A percentile compares a stretch with the other conserved stretches of the same genome.
Conservation (phyloP, 1,140 invertebrate genomes). For the Heliconius hewitsoni region DNA sequence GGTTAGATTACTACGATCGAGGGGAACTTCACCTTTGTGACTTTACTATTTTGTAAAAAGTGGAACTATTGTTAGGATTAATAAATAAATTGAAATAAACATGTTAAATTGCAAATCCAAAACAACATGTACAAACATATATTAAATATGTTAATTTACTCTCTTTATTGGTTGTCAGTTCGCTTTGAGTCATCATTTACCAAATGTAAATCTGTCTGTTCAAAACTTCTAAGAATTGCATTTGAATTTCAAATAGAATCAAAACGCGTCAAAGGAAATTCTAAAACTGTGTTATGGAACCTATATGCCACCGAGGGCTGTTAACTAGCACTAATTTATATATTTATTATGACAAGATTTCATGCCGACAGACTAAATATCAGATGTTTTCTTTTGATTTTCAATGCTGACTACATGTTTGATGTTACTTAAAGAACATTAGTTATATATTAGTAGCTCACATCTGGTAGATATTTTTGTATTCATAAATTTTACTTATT, state of each 20-base stretch:
- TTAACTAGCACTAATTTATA: background rate
- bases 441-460: too few relatives aligned
- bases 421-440: background rate
- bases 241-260: slow-evolving; percentile 13
- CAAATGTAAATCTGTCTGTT: background rate
- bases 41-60: background rate
- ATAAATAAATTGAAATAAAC: background rate
- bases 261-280: background rate
- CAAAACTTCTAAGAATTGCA: background rate
- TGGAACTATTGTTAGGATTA: background rate
- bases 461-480: too few relatives aligned
- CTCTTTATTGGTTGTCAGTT: background rate
- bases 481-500: too few relatives aligned
- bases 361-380: too few relatives aligned
- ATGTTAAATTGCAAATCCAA: background rate
- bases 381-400: too few relatives aligned
- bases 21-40: slow-evolving; percentile 16
- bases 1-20: slow-evolving; percentile 25
- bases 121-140: too few relatives aligned
- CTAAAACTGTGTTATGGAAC: background rate
- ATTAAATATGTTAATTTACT: too few relatives aligned
- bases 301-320: background rate
- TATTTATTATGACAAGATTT: background rate
- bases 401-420: background rate
- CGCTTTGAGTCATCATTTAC: background rate